Evolutionary conservation across 2,888 invertebrate species (phyloP), one percentile per base, ranked within the genome.

Genomic region (Melieria crassipennis): DNA sequence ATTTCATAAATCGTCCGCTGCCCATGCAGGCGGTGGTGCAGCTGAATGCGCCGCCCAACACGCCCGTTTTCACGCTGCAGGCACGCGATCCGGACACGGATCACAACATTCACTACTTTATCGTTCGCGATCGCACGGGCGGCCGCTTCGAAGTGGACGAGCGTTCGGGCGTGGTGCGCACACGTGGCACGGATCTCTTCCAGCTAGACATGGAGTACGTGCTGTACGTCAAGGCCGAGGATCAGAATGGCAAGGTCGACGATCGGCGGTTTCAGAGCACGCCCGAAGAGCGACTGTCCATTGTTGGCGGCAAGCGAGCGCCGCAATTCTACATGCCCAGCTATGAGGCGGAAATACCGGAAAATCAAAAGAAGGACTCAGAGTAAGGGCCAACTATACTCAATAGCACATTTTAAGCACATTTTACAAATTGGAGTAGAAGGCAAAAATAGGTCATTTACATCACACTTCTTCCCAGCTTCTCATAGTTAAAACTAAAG

Each of bases 21-120:
- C 99, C 99, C 16, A 98, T 98, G 95, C 96, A 98, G 87, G 96
- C 98, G 0, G 97, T 98, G 73, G 97, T 98, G 0, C 97, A 98
- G 83, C 90, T 97, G 68, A 98, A 98, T 85, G 97, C 98, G 4
- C 94, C 96, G 4, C 94, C 96, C 55, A 98, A 97, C 86, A 97
- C 97, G 0, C 96, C 96, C 5, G 97, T 98, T 5, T 98, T 97
- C 88, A 97, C 97, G n/a, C 91, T 99, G 45, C 96, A 97, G 86
- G 99, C 99, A 13, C 89, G 97, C 77, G 98, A 99, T 86, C 98
- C 98, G 4, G 97, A 98, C 85, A 97, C 97, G 1, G 97, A 97
- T 88, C 96, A 97, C 86, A 95, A 96, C 85, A 96, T 98, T 76
- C 96, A 96, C 86, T 97, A 98, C 87, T 97, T 97, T 88, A 96